phyloP scores from a whole-genome alignment of 2,113 vertebrate genomes.

The Myotis yumanensis region DNA sequence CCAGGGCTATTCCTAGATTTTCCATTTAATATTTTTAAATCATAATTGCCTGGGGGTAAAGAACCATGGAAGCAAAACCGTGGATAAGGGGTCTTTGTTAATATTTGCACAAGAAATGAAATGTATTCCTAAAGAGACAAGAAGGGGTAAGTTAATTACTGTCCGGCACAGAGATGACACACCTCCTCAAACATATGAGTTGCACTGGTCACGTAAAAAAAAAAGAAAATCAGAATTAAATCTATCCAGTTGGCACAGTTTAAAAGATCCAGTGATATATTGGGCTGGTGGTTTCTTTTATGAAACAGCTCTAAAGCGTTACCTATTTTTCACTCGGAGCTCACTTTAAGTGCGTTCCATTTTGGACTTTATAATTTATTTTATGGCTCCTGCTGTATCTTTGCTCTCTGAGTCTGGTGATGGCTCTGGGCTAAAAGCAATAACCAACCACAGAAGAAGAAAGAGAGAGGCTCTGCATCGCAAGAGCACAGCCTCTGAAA shows the following conservation, averaged over 20 bases:
- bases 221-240: slow-evolving; percentile 19
- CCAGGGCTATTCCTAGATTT: background rate
- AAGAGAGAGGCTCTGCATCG: background rate
- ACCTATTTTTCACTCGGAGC: background rate
- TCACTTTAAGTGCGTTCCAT: slow-evolving; percentile 32
- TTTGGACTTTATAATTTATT: slow-evolving; percentile 58
- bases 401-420: background rate
- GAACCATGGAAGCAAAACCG: background rate
- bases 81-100: background rate
- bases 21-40: background rate
- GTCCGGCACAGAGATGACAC: background rate
- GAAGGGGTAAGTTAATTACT: background rate
- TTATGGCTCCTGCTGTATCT: slow-evolving; percentile 46
- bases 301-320: slow-evolving; percentile 30
- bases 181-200: background rate
- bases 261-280: background rate
- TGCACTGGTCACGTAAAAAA: background rate
- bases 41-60: background rate
- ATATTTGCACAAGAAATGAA: background rate
- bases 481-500: background rate
- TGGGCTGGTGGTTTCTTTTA: slow-evolving; percentile 34
- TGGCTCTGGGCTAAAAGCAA: slow-evolving; percentile 64
- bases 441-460: slow-evolving; percentile 25
- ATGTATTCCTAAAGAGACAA: background rate
- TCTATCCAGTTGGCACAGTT: slow-evolving; percentile 17